A percentile compares a stretch with the other conserved stretches of the same genome.
These are phyloP conservation scores for Schizopygopsis malacanthus DNA, from an alignment of 2,797 vertebrate genomes.

Conservation along the genomic window DNA sequence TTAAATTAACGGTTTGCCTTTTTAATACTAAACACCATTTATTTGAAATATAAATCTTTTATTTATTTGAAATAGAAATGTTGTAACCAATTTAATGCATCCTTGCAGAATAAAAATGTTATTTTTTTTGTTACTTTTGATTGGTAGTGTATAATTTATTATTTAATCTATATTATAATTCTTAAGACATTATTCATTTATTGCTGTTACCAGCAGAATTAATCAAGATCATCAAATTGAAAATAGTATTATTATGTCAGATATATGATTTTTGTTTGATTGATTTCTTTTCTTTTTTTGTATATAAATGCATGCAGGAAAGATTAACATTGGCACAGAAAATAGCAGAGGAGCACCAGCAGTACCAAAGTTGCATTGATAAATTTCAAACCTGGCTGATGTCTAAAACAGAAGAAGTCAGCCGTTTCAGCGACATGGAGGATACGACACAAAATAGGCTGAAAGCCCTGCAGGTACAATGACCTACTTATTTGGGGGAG, in stretches of 20 bases:
- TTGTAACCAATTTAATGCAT: background rate
- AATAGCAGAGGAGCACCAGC: constrained; percentile 84
- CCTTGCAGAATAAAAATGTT: background rate
- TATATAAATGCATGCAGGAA: constrained; percentile 73
- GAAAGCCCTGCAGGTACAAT: constrained; percentile 81
- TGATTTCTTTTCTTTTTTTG: background rate
- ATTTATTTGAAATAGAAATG: background rate
- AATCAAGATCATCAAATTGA: background rate
- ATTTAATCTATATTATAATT: background rate
- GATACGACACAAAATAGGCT: constrained; percentile 75
- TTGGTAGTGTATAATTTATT: background rate
- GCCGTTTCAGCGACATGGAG: constrained; percentile 73
- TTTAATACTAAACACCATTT: background rate
- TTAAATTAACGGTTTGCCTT: background rate
- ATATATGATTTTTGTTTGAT: background rate
- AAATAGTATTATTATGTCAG: background rate
- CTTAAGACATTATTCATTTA: background rate
- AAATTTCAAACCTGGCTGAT: constrained; percentile 87
- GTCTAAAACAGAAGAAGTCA: constrained; percentile 81
- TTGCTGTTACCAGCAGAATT: background rate
- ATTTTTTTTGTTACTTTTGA: too few species aligned
- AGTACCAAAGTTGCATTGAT: constrained; percentile 72
- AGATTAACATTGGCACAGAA: constrained; percentile 83
- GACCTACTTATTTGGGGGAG: constrained; percentile 9
- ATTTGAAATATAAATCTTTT: background rate